Conservation (phyloP, 1,140 invertebrate species). For the Brachionus rotundiformis region DNA sequence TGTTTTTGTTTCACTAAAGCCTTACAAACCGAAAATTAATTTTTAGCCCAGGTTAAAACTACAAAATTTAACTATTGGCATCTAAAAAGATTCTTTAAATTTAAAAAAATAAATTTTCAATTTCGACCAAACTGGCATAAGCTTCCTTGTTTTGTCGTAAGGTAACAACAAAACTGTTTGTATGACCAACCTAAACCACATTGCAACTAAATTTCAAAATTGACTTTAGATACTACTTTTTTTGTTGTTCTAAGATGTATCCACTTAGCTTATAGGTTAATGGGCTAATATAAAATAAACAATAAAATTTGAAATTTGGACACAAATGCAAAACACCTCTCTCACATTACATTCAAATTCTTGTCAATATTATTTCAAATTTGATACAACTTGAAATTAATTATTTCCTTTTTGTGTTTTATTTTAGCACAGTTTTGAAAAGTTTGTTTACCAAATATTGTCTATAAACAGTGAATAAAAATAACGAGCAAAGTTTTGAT, state of each 20-base stretch:
- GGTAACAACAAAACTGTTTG: background rate
- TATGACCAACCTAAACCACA: background rate
- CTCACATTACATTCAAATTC: slow-evolving; percentile 8
- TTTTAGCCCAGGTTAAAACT: slow-evolving; percentile 5
- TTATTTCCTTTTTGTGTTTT: slow-evolving; percentile 9
- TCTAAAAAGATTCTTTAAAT: background rate
- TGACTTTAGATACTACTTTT: slow-evolving; percentile 41
- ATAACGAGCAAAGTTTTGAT: background rate
- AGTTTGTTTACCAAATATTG: background rate
- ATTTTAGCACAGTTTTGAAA: background rate
- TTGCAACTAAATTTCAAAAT: slow-evolving; percentile 26
- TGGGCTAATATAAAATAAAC: slow-evolving; percentile 44
- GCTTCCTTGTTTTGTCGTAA: background rate
- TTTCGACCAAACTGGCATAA: background rate
- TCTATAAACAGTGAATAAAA: background rate
- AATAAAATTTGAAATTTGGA: slow-evolving; percentile 42
- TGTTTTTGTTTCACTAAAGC: slow-evolving; percentile 3
- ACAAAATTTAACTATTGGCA: slow-evolving; percentile 1
- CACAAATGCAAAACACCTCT: background rate
- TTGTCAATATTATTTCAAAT: slow-evolving; percentile 4
- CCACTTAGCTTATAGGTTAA: slow-evolving; percentile 43
- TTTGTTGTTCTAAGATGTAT: slow-evolving; percentile 41
- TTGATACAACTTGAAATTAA: slow-evolving; percentile 12
- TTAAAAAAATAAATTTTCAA: background rate
- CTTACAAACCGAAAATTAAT: slow-evolving; percentile 17